A percentile compares a stretch with the other conserved stretches of the same genome.
Conservation (phyloP, 2,797 vertebrate genomes). For the Cirrhinus molitorella region DNA sequence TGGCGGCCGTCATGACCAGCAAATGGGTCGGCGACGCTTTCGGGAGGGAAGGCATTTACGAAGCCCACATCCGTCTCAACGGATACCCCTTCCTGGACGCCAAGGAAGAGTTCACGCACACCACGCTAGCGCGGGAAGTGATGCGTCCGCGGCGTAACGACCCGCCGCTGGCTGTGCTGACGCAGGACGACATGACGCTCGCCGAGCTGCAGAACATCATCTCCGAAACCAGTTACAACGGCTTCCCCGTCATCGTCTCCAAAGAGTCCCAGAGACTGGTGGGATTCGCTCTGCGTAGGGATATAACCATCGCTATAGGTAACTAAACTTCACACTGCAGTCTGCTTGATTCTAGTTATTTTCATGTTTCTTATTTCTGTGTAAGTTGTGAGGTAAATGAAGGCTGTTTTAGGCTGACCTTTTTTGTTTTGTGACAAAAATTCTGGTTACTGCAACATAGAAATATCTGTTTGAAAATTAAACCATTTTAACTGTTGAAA, state of each 20-base stretch:
- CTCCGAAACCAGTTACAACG: slow-evolving; percentile 96
- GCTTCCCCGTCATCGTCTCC: slow-evolving; percentile 98
- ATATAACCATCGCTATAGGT: slow-evolving; percentile 98
- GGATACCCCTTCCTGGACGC: slow-evolving; percentile 98
- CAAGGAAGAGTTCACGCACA: slow-evolving; percentile 98
- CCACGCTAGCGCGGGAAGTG: slow-evolving; percentile 93
- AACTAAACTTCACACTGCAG: background rate
- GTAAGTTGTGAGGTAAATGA: background rate
- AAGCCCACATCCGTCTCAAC: slow-evolving; percentile 96
- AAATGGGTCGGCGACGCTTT: slow-evolving; percentile 99
- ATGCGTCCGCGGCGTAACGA: slow-evolving; percentile 94
- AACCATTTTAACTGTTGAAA: too few species aligned
- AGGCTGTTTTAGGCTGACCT: background rate
- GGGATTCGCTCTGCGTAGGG: slow-evolving; percentile 95
- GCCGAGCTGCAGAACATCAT: slow-evolving; percentile 94
- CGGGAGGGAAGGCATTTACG: slow-evolving; percentile 97
- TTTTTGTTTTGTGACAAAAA: too few species aligned
- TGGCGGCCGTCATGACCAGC: slow-evolving; percentile 99
- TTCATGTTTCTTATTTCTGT: background rate
- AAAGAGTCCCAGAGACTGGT: slow-evolving; percentile 97
- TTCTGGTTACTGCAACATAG: background rate
- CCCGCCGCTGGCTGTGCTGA: slow-evolving; percentile 91
- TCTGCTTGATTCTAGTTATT: too few species aligned
- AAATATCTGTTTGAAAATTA: too few species aligned
- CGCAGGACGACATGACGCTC: slow-evolving; percentile 96